Conservation (phyloP, 2,888 invertebrate genomes). For the Tenthredo distinguenda region DNA sequence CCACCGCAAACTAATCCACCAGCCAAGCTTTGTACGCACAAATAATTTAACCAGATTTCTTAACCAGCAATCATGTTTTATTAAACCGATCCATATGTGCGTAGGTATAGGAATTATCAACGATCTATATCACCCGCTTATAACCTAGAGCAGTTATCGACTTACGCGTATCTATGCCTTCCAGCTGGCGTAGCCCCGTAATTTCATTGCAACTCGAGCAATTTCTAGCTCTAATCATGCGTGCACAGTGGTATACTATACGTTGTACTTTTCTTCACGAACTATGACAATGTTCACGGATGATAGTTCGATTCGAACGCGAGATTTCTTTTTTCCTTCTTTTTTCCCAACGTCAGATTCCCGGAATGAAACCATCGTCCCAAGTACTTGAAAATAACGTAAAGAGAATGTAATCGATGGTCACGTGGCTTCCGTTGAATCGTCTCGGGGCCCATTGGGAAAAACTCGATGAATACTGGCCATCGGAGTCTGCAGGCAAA, state of each 20-base stretch:
- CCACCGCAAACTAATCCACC: background rate
- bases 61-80: background rate
- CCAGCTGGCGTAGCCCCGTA: conserved; percentile 26
- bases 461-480: background rate
- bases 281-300: background rate
- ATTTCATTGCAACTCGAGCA: conserved; percentile 24
- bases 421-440: conserved; percentile 13
- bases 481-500: background rate
- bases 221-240: conserved; percentile 30
- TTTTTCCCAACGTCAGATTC: background rate
- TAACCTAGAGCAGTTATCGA: conserved; percentile 39
- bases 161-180: conserved; percentile 37
- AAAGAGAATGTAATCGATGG: background rate
- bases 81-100: background rate
- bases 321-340: background rate
- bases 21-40: background rate
- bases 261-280: background rate
- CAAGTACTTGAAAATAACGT: background rate
- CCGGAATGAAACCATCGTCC: background rate
- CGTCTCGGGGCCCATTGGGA: conserved; percentile 10
- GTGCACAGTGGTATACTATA: background rate
- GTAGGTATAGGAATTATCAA: conserved; percentile 14
- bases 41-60: background rate
- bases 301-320: background rate
- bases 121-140: conserved; percentile 29